Conservation (phyloP, 2,113 vertebrate species). For the Dasyprocta punctata region DNA sequence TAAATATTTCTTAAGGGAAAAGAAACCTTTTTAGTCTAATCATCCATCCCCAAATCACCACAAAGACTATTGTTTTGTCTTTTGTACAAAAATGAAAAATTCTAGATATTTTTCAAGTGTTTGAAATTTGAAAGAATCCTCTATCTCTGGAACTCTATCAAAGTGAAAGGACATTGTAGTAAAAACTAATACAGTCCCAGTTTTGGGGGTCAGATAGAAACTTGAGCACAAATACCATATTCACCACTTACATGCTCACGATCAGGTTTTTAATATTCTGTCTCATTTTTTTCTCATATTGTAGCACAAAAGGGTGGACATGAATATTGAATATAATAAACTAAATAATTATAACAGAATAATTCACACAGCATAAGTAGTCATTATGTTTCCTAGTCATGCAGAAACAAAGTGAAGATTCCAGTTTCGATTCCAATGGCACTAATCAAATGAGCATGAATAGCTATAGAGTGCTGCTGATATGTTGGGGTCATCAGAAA, state of each 20-base stretch:
- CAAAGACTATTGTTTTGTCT: neutral
- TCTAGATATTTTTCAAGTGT: neutral
- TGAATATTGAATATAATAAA: neutral
- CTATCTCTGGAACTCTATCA: neutral
- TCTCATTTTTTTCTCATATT: neutral
- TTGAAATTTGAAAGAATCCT: neutral
- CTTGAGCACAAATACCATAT: neutral
- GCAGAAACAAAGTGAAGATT: neutral
- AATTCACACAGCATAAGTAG: neutral
- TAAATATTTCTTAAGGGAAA: slow-evolving; percentile 6
- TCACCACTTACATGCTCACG: neutral
- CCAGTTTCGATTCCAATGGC: neutral
- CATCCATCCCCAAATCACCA: neutral
- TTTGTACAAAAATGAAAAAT: neutral
- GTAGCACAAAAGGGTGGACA: neutral
- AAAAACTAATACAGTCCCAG: neutral
- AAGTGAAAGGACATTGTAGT: neutral
- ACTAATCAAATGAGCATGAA: neutral
- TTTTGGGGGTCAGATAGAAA: neutral
- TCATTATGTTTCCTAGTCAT: neutral
- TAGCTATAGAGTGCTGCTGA: fast-evolving
- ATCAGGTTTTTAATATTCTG: neutral
- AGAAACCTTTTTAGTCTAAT: neutral
- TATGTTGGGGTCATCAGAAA: neutral
- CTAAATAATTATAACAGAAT: neutral